Conservation (phyloP, 1,140 invertebrate species). For the Lucilia cuprina region DNA sequence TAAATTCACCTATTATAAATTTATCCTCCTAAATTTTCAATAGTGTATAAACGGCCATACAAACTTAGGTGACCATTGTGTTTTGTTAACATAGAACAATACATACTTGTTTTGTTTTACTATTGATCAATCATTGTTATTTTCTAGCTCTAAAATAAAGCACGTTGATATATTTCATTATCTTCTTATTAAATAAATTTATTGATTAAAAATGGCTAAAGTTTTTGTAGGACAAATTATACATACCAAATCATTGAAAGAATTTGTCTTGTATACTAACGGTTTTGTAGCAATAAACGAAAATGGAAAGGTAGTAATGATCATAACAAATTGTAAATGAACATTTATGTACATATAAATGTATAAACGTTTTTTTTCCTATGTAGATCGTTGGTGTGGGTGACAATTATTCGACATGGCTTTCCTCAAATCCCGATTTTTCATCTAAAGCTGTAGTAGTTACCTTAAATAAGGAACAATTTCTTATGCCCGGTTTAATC, state of each 20-base stretch:
- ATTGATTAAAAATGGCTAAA: not conserved
- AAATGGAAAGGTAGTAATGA: constrained; percentile 48
- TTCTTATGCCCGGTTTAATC: constrained; percentile 86
- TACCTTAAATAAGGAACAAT: constrained; percentile 67
- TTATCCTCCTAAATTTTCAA: too few relatives aligned
- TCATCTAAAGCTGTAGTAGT: constrained; percentile 41
- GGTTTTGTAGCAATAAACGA: constrained; percentile 51
- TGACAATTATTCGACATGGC: constrained; percentile 42
- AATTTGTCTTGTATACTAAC: constrained; percentile 51
- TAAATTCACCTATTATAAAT: too few relatives aligned
- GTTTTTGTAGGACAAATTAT: constrained; percentile 52
- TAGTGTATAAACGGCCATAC: too few relatives aligned
- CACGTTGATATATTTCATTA: too few relatives aligned
- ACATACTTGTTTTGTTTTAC: too few relatives aligned
- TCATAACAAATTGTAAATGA: not conserved
- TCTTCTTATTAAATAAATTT: not conserved
- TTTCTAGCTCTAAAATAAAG: too few relatives aligned
- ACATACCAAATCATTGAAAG: constrained; percentile 53
- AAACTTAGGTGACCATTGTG: too few relatives aligned
- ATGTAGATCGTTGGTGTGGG: constrained; percentile 52
- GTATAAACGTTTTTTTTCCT: not conserved
- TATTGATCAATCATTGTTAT: too few relatives aligned
- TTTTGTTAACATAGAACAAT: too few relatives aligned
- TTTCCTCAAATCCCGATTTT: not conserved
- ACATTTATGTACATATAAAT: not conserved